phyloP scores from a whole-genome alignment of 2,797 vertebrate species.

The Poeciliopsis gracilis region DNA sequence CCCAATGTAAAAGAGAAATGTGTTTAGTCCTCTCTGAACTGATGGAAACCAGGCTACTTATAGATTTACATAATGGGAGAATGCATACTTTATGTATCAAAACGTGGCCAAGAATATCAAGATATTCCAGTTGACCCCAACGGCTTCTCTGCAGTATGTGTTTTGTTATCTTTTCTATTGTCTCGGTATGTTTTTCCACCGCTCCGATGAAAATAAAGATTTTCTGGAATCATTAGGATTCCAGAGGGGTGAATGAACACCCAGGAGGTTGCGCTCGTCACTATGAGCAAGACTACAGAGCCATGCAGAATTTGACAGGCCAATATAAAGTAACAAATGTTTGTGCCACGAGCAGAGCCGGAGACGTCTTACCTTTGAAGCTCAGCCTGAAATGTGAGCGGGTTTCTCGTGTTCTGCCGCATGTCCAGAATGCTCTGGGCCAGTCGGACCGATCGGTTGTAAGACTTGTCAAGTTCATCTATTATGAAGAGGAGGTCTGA shows the following conservation, averaged over 20 bases:
- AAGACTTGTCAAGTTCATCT: constrained; percentile 95
- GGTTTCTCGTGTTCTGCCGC: constrained; percentile 83
- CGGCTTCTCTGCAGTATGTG: background rate
- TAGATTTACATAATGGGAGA: too few species aligned
- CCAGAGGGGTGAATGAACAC: background rate
- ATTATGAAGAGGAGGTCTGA: constrained; percentile 93
- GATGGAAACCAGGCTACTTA: too few species aligned
- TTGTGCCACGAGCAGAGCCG: background rate
- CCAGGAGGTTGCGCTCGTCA: background rate
- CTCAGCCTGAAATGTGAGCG: constrained; percentile 89
- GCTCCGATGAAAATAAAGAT: constrained; percentile 1
- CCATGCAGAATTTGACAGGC: background rate
- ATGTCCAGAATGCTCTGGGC: constrained; percentile 93
- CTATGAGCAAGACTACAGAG: constrained; percentile 4
- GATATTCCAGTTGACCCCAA: constrained; percentile 5
- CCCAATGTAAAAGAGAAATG: too few species aligned
- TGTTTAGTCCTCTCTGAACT: too few species aligned
- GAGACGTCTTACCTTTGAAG: constrained; percentile 84
- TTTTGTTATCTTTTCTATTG: background rate
- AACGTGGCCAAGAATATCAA: background rate
- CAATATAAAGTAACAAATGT: background rate
- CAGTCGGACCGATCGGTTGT: constrained; percentile 93
- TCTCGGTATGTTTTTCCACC: constrained; percentile 5
- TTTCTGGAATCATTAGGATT: constrained; percentile 17
- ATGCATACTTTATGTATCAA: too few species aligned